Percentiles rank a stretch among this genome's conserved stretches.
Conservation (phyloP, 2,797 vertebrate genomes). For the Danio choprae region DNA sequence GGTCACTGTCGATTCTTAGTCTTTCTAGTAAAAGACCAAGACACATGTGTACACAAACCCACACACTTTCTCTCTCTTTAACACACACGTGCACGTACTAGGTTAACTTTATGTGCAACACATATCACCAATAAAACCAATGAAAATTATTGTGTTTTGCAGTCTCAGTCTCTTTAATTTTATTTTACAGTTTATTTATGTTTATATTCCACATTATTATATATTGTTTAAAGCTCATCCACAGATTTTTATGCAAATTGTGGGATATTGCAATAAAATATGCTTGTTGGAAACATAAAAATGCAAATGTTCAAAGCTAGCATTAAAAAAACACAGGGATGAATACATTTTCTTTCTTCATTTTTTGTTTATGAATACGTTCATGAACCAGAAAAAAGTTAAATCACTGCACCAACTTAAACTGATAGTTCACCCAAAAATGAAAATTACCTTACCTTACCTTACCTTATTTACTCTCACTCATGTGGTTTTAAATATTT, state of each 20-base stretch:
- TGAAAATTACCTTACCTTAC: too few species aligned
- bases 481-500: too few species aligned
- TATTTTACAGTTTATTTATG: not conserved
- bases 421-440: too few species aligned
- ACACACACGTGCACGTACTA: conserved; percentile 13
- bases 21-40: conserved; percentile 72
- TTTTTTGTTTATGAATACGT: not conserved
- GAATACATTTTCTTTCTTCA: too few species aligned
- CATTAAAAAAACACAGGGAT: not conserved
- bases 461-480: too few species aligned
- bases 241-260: not conserved
- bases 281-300: not conserved
- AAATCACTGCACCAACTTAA: not conserved
- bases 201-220: not conserved
- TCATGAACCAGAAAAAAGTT: not conserved
- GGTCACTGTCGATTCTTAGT: conserved; percentile 78
- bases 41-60: conserved; percentile 43
- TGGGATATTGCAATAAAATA: not conserved
- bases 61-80: conserved; percentile 11
- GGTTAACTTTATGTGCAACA: not conserved
- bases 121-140: not conserved
- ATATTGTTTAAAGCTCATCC: not conserved
- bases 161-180: not conserved
- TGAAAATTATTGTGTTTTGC: not conserved
- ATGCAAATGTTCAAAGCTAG: not conserved